A percentile compares a stretch with the other conserved stretches of the same genome.
Conservation (phyloP, 2,888 invertebrate species). For the Drosophila dives region DNA sequence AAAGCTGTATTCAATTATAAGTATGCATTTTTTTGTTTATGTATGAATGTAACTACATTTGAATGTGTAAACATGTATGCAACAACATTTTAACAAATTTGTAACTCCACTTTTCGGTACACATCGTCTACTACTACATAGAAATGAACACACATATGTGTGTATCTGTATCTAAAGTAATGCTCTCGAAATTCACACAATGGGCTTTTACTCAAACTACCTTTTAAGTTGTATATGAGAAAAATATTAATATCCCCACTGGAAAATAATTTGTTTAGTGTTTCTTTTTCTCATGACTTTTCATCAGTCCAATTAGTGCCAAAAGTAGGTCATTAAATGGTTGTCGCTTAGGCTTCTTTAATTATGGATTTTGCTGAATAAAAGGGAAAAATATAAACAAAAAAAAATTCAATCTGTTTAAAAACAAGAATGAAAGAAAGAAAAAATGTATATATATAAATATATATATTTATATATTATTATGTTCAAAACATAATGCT, state of each 20-base stretch:
- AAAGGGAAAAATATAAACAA: not conserved
- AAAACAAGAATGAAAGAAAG: not conserved
- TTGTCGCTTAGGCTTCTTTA: not conserved
- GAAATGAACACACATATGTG: not conserved
- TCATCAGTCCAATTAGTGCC: not conserved
- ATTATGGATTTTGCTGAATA: not conserved
- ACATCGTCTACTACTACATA: not conserved
- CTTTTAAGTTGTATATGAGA: not conserved
- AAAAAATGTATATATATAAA: no score
- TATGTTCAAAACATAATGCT: not conserved
- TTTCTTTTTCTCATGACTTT: not conserved
- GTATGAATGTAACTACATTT: not conserved
- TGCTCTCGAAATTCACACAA: not conserved
- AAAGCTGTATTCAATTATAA: not conserved
- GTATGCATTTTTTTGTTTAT: not conserved
- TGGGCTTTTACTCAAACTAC: not conserved
- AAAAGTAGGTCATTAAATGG: not conserved
- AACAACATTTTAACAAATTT: not conserved
- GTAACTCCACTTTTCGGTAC: not conserved
- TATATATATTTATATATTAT: not conserved
- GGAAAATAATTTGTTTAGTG: not conserved
- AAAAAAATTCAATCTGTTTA: not conserved
- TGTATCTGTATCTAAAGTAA: slow-evolving; percentile 2
- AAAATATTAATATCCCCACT: not conserved
- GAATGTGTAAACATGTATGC: not conserved